Evolutionary conservation across 2,797 vertebrate species (phyloP), one percentile per base, ranked within the genome.

Genomic region (Enteromius trimaculatus): DNA sequence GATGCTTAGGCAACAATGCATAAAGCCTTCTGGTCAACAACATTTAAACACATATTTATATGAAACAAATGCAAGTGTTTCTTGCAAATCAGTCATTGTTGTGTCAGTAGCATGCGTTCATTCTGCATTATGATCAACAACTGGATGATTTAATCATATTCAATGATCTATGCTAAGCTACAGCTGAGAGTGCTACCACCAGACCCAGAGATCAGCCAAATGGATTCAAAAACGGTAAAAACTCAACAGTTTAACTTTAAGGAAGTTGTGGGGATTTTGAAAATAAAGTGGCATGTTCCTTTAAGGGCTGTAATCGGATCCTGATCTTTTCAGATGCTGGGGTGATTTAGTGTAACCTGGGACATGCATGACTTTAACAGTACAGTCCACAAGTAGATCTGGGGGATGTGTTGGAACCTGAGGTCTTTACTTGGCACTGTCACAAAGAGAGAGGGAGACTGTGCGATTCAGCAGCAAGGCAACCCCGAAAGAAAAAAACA

Each of bases 381-480:
- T 31, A 16, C 44, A 49, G 53, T 23, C 34, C 53, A 42, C 2
- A 37, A 37, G 42, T 78, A 65, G 31, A 47, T 49, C 42, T 62
- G 29, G 39, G 34, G 53, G 39, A 72, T 72, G 68, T 81, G 68
- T 72, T 49, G 23, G n/a, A 83, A 44, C 80, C 51, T 53, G 60
- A 80, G 62, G 55, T 78, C 76, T 78, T 42, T 65, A 11, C 53
- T 77, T 60, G 53, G 60, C 76, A 65, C 76, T 65, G 76, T 62
- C 11, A 78, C 47, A 80, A 19, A 82, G 55, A 81, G 21, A 76
- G 39, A 74, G 70, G 64, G 44, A 84, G 71, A 77, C 75, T 83
- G 60, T 65, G 77, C 14, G n/a, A 44, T 86, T 69, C 86, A 84
- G 83, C 86, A 88, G 87, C 47, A 68, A 80, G 42, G 82, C 87